phyloP scores from a whole-genome alignment of 2,113 vertebrate species.

The Tenebrosternarchus preto region DNA sequence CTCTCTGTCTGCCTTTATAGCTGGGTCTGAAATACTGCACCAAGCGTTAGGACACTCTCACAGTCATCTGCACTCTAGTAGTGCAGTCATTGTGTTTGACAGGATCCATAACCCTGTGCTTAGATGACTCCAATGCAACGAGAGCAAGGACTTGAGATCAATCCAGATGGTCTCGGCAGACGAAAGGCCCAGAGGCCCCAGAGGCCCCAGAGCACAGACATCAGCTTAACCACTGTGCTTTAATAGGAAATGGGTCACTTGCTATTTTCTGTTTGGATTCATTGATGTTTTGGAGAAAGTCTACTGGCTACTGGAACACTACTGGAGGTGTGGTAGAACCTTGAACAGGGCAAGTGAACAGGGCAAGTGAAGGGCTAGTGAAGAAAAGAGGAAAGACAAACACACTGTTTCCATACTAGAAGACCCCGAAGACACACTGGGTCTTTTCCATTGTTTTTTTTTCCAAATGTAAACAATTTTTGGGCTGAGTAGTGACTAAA shows the following conservation, averaged over 20 bases:
- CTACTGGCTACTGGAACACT: no score
- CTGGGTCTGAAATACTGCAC: conserved; percentile 21
- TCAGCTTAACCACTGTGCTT: conserved; percentile 7
- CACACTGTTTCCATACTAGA: conserved; percentile 58
- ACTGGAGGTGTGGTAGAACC: no score
- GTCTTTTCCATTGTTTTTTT: no score
- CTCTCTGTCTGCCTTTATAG: background rate
- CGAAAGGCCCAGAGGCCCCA: conserved; percentile 5
- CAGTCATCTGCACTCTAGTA: no score
- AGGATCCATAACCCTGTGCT: conserved; percentile 12
- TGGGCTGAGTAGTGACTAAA: conserved; percentile 36
- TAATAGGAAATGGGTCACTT: background rate
- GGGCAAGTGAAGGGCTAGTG: background rate
- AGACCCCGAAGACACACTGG: conserved; percentile 33
- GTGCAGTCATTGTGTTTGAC: conserved; percentile 31
- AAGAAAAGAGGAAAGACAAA: background rate
- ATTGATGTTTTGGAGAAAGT: no score
- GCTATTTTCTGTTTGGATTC: background rate
- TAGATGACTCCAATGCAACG: background rate
- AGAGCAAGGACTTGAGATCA: background rate
- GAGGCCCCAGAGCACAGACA: conserved; percentile 25
- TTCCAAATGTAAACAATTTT: conserved; percentile 24
- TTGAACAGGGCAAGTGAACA: no score
- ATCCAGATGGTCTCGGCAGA: conserved; percentile 49
- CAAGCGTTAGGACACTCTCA: conserved; percentile 11